These are phyloP conservation scores for Pherbina coryleti DNA, from an alignment of 2,888 invertebrate species.

Conservation along the genomic window DNA sequence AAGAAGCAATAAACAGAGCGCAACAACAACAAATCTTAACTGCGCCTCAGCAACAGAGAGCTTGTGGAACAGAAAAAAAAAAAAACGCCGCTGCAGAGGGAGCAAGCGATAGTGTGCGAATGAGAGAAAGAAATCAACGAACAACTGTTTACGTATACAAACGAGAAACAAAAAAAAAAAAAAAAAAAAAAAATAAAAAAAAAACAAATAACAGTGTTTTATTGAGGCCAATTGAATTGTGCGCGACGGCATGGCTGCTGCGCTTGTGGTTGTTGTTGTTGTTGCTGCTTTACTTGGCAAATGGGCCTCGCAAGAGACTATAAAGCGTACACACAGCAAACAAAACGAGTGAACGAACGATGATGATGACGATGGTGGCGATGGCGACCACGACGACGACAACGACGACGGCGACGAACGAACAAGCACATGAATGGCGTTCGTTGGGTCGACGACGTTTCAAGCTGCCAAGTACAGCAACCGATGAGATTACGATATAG, in stretches of 20 bases:
- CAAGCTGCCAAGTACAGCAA: slow-evolving; percentile 27
- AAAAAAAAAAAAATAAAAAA: neutral
- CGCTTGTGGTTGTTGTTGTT: slow-evolving; percentile 6
- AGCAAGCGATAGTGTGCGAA: neutral
- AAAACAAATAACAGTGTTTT: slow-evolving; percentile 36
- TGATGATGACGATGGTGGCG: neutral
- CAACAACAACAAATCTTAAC: slow-evolving; percentile 7
- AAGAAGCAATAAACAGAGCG: neutral
- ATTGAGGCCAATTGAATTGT: slow-evolving; percentile 39
- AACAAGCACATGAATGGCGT: slow-evolving; percentile 18
- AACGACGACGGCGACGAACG: slow-evolving; percentile 8
- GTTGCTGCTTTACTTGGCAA: neutral
- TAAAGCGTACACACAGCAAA: slow-evolving; percentile 15
- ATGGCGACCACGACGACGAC: neutral
- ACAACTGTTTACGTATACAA: neutral
- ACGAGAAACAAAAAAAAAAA: slow-evolving; percentile 2
- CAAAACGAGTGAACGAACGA: slow-evolving; percentile 22
- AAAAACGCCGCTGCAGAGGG: too few relatives aligned
- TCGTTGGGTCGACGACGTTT: slow-evolving; percentile 23
- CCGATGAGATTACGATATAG: slow-evolving; percentile 16
- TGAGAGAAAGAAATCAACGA: neutral
- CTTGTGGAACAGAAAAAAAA: too few relatives aligned
- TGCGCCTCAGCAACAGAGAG: neutral
- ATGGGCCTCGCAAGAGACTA: slow-evolving; percentile 33
- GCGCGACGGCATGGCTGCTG: slow-evolving; percentile 23